Conservation (phyloP, 2,113 vertebrate species). For the Tragelaphus buxtoni region DNA sequence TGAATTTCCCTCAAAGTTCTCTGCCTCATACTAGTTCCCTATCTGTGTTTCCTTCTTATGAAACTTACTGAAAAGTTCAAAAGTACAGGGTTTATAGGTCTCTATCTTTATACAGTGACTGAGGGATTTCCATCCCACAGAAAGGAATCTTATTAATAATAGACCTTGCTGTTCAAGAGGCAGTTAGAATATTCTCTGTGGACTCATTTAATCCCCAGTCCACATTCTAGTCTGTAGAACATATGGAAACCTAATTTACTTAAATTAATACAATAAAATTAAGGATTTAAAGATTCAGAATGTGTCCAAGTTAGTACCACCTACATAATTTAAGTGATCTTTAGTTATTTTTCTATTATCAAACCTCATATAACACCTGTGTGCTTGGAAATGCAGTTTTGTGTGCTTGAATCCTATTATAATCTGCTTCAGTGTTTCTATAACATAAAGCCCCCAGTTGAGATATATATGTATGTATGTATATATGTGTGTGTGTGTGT, state of each 20-base stretch:
- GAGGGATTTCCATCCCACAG: neutral
- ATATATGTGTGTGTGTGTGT: neutral
- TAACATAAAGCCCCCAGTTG: neutral
- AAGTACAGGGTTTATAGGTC: neutral
- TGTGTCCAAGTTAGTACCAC: neutral
- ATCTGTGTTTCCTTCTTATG: neutral
- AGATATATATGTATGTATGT: rapidly evolving
- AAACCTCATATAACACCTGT: neutral
- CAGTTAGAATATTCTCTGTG: constrained; percentile 20
- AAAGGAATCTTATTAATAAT: neutral
- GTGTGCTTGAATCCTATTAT: neutral
- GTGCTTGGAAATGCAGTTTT: neutral
- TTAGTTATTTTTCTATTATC: neutral
- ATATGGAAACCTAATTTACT: constrained; percentile 3
- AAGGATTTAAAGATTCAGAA: constrained; percentile 3
- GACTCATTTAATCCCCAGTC: neutral
- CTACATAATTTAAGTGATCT: neutral
- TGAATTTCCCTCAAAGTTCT: neutral
- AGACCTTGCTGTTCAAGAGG: neutral
- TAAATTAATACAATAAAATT: constrained; percentile 3
- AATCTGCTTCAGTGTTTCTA: neutral
- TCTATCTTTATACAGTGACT: neutral
- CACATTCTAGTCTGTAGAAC: neutral
- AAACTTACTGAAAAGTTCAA: neutral
- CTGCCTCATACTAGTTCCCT: neutral